Evolutionary conservation across 2,888 invertebrate genomes (phyloP).

Genomic region (Stictocephala bisonia): DNA sequence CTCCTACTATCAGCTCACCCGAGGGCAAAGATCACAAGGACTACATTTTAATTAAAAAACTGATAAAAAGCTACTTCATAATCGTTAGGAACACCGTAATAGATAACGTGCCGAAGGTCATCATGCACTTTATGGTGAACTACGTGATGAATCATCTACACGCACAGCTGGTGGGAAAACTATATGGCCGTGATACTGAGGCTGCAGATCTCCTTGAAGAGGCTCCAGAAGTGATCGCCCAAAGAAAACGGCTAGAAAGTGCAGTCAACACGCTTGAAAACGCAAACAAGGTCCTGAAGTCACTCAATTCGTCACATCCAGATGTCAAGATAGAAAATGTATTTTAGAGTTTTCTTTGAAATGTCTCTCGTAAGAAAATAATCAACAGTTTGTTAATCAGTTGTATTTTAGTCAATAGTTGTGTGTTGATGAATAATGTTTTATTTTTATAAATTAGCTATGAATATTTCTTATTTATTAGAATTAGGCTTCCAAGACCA

Average conservation of each 20-base stretch:
- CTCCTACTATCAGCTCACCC: too few relatives aligned
- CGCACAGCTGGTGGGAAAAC: conserved; percentile 71
- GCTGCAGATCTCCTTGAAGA: conserved; percentile 69
- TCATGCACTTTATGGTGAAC: conserved; percentile 76
- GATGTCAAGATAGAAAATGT: too few relatives aligned
- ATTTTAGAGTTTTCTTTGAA: too few relatives aligned
- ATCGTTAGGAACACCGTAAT: conserved; percentile 74
- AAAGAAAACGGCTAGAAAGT: conserved; percentile 35
- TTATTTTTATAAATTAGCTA: too few relatives aligned
- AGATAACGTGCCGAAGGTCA: conserved; percentile 74
- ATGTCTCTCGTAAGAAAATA: too few relatives aligned
- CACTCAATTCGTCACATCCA: too few relatives aligned
- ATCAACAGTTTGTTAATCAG: too few relatives aligned
- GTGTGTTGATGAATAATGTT: too few relatives aligned
- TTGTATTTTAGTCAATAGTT: too few relatives aligned
- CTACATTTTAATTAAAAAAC: conserved; percentile 64
- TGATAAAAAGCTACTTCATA: conserved; percentile 73
- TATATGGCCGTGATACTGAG: conserved; percentile 72
- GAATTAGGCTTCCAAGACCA: too few relatives aligned
- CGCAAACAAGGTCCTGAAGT: conserved; percentile 25
- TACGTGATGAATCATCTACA: conserved; percentile 73
- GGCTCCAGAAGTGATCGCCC: conserved; percentile 68
- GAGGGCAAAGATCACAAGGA: conserved; percentile 35
- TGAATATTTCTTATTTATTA: too few relatives aligned
- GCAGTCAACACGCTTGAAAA: conserved; percentile 21